phyloP scores from a whole-genome alignment of 2,888 invertebrate genomes.

The Dilophus febrilis region DNA sequence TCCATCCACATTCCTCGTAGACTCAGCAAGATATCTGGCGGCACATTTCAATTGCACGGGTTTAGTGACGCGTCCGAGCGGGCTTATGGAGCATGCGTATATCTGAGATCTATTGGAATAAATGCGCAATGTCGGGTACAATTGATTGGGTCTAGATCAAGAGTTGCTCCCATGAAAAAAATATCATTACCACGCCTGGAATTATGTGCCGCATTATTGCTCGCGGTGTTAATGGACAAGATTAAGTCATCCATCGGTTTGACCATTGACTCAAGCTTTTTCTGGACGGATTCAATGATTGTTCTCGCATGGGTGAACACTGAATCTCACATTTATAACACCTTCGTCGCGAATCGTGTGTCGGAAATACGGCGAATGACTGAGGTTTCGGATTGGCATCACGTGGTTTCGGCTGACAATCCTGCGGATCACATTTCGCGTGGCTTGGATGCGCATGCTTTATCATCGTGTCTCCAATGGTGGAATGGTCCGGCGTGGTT shows the following conservation, averaged over 20 bases:
- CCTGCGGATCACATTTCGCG: slow-evolving; percentile 10
- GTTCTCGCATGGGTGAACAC: slow-evolving; percentile 15
- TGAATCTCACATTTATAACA: neutral
- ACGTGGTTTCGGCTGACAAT: slow-evolving; percentile 3
- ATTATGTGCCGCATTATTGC: slow-evolving; percentile 12
- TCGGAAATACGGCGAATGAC: neutral
- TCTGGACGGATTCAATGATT: slow-evolving; percentile 18
- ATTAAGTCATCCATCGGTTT: slow-evolving; percentile 6
- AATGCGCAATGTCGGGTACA: neutral
- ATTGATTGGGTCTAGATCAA: slow-evolving; percentile 6
- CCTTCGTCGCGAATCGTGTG: neutral
- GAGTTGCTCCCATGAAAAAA: slow-evolving; percentile 6
- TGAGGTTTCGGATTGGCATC: neutral
- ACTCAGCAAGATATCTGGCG: neutral
- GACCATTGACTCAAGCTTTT: neutral
- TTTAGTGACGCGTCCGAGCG: slow-evolving; percentile 7
- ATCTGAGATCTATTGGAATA: neutral
- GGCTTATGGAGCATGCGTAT: slow-evolving; percentile 5
- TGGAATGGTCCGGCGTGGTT: slow-evolving; percentile 10
- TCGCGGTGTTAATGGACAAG: slow-evolving; percentile 5
- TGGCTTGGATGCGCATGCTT: slow-evolving; percentile 6
- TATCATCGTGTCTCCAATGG: slow-evolving; percentile 8
- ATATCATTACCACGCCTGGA: slow-evolving; percentile 16
- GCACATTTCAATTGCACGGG: slow-evolving; percentile 5
- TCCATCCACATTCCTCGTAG: slow-evolving; percentile 5